Base-by-base conservation (phyloP, 2,113 vertebrate genomes). In the Phrynocephalus versicolor region DNA sequence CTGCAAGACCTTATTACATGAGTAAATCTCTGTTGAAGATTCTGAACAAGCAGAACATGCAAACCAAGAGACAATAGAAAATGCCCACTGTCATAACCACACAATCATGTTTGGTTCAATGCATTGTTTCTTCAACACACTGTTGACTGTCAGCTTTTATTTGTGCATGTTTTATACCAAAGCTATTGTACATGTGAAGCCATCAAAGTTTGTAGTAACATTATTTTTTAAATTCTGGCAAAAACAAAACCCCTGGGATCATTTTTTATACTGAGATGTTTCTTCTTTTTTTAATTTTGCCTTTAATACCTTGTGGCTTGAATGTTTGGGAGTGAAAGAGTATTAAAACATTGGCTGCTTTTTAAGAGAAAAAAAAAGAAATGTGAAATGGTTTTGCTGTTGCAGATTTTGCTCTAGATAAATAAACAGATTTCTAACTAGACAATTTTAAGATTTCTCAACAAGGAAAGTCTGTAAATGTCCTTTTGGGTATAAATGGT, bases 91-190 rank as follows among this genome's bases (percentile, higher is more conserved):
- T 72, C 65, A 2, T 65, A 69, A 57, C 74, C 89, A 73, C 3
- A 1, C 62, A 33, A 10, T 77, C 35, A 0, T 0, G 1, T 87
- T 87, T 67, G 41, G 19, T 79, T 89, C 55, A 65, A 78, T 82
- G 82, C 75, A 65, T 81, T 86, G 67, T 88, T 39, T 90, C 80
- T 41, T 72, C 58, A 67, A 58, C 1, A 3, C 39, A 45, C 0
- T 78, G 16, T 41, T 89, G 39, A 81, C 83, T 85, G 74, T 35
- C 88, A 91, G 92, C 89, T 94, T 93, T 94, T 85, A 76, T 94
- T 91, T 91, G 87, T 62, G 84, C 84, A 76, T 93, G 84, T 92
- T 94, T 95, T 94, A 95, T 95, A 95, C 96, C 96, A 97, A 97
- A 97, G 96, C 90, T 90, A 94, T 89, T 77, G 89, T 91, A 86